Percentiles rank a stretch among this genome's conserved stretches.
These are phyloP conservation scores for Chelmon rostratus DNA, from an alignment of 2,797 vertebrate species.

Conservation along the genomic window DNA sequence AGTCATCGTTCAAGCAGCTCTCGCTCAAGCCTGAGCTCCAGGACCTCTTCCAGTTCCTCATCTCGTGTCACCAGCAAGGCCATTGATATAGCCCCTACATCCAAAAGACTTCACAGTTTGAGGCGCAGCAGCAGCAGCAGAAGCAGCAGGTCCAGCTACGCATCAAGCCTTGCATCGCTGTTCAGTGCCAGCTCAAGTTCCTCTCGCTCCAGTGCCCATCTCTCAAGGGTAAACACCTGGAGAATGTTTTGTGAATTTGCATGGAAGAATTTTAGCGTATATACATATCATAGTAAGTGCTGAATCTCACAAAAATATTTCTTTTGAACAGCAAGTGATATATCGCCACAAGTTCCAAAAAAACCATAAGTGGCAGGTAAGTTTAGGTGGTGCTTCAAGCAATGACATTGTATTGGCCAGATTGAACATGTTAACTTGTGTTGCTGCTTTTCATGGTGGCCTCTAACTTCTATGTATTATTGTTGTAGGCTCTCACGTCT, in stretches of 20 bases:
- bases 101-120: slow-evolving; percentile 23
- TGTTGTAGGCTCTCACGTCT: slow-evolving; percentile 50
- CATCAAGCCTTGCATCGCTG: slow-evolving; percentile 68
- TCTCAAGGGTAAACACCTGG: slow-evolving; percentile 54
- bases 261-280: background rate
- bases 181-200: slow-evolving; percentile 75
- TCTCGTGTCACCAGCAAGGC: slow-evolving; percentile 15
- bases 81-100: background rate
- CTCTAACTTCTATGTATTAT: background rate
- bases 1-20: slow-evolving; percentile 68
- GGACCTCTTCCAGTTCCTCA: slow-evolving; percentile 56
- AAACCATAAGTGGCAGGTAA: slow-evolving; percentile 76
- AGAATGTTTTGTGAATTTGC: background rate
- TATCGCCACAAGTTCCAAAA: slow-evolving; percentile 60
- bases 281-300: background rate
- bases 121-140: slow-evolving; percentile 24
- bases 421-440: slow-evolving; percentile 1
- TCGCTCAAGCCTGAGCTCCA: slow-evolving; percentile 42
- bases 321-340: slow-evolving; percentile 51
- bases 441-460: background rate
- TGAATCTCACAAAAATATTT: slow-evolving; percentile 30
- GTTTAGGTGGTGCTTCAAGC: background rate
- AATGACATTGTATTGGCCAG: background rate
- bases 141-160: slow-evolving; percentile 56
- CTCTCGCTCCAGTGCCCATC: slow-evolving; percentile 45